A percentile compares a stretch with the other conserved stretches of the same genome.
Conservation (phyloP, 2,797 vertebrate species). For the Sylvia borin region DNA sequence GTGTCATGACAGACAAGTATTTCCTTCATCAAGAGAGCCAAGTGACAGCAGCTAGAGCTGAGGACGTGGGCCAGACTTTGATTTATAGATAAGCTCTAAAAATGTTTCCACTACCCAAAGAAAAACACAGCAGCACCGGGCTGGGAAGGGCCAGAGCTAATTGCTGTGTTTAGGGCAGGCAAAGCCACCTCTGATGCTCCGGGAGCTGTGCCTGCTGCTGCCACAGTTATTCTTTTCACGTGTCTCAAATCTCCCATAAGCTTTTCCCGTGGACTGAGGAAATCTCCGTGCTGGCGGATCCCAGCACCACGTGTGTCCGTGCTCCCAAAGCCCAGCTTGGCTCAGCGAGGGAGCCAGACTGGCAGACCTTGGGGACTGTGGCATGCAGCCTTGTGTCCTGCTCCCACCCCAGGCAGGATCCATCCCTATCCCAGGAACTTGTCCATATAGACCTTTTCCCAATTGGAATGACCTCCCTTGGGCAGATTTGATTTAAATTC, state of each 20-base stretch:
- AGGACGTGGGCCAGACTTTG: neutral
- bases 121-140: neutral
- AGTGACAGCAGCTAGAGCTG: neutral
- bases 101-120: constrained; percentile 23
- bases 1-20: neutral
- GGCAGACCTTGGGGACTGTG: neutral
- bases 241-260: constrained; percentile 41
- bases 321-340: neutral
- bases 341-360: neutral
- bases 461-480: neutral
- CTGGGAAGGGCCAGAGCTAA: neutral
- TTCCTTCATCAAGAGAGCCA: constrained; percentile 12
- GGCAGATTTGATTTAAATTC: neutral
- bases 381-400: neutral
- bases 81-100: constrained; percentile 30
- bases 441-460: neutral
- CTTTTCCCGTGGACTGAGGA: neutral
- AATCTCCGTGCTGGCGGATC: neutral
- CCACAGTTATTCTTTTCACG: neutral
- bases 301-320: neutral
- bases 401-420: neutral
- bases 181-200: neutral
- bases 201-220: neutral
- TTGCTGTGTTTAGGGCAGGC: neutral
- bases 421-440: neutral